phyloP scores from a whole-genome alignment of 2,797 vertebrate genomes.

The Miichthys miiuy region DNA sequence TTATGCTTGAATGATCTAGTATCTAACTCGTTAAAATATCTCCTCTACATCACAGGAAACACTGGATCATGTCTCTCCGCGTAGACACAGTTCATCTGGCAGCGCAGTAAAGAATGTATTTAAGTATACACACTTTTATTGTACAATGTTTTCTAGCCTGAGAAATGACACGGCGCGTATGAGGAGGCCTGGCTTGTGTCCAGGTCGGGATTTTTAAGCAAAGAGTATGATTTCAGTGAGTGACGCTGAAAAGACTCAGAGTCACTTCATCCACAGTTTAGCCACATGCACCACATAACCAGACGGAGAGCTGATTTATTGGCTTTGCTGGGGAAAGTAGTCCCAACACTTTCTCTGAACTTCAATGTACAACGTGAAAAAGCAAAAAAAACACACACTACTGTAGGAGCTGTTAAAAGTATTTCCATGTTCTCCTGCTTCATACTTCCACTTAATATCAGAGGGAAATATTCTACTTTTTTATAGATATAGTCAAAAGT shows the following conservation, averaged over 20 bases:
- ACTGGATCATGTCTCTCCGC: neutral
- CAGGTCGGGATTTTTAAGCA: neutral
- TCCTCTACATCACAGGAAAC: neutral
- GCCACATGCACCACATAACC: constrained; percentile 13
- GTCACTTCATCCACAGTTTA: constrained; percentile 8
- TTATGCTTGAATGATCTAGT: neutral
- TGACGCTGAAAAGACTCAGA: constrained; percentile 17
- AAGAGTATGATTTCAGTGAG: constrained; percentile 25
- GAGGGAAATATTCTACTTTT: neutral
- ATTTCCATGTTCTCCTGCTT: neutral
- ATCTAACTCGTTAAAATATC: constrained; percentile 11
- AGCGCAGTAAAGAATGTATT: neutral
- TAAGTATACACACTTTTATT: constrained; percentile 3
- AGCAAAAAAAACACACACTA: neutral
- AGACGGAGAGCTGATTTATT: constrained; percentile 6
- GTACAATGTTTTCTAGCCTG: neutral
- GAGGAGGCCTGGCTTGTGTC: neutral
- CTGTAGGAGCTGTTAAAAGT: neutral
- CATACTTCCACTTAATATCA: neutral
- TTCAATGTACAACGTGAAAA: neutral
- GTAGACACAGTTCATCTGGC: neutral
- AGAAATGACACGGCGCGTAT: neutral
- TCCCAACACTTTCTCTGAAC: neutral
- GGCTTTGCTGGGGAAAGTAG: neutral
- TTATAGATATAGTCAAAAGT: neutral